Conservation (phyloP, 2,797 vertebrate genomes). For the Oreortyx pictus region DNA sequence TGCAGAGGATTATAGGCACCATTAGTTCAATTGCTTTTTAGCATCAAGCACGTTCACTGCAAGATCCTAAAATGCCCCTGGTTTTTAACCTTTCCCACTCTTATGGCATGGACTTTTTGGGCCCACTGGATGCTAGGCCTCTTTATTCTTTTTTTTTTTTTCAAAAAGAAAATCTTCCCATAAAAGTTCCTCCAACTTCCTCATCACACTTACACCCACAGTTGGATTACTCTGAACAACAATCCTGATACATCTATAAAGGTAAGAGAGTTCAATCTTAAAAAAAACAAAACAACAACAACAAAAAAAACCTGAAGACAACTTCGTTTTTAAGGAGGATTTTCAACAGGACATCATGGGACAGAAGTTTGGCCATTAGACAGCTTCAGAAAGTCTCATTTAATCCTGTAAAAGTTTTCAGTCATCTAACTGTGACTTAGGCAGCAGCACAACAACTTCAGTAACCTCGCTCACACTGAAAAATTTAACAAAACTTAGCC, state of each 20-base stretch:
- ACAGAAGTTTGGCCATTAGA: neutral
- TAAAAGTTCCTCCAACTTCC: neutral
- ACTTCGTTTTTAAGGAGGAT: neutral
- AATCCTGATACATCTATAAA: neutral
- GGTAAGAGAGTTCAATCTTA: neutral
- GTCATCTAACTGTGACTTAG: neutral
- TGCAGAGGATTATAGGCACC: neutral
- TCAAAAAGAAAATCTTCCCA: too few species aligned
- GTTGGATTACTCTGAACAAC: neutral
- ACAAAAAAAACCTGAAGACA: neutral
- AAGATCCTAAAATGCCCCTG: neutral
- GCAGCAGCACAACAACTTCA: neutral
- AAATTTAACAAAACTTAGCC: neutral
- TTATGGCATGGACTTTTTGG: neutral
- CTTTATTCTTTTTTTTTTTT: too few species aligned
- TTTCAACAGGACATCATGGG: neutral
- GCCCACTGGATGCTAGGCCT: neutral
- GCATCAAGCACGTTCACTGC: neutral
- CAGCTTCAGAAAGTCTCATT: neutral
- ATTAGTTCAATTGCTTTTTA: neutral
- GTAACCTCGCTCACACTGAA: neutral
- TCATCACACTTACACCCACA: neutral
- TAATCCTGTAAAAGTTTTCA: neutral
- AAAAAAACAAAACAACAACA: neutral
- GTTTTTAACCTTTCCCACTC: neutral